A percentile compares a stretch with the other conserved stretches of the same genome.
These are phyloP conservation scores for Caenorhabditis brenneri DNA, from an alignment of 1,140 invertebrate genomes.

Conservation along the genomic window DNA sequence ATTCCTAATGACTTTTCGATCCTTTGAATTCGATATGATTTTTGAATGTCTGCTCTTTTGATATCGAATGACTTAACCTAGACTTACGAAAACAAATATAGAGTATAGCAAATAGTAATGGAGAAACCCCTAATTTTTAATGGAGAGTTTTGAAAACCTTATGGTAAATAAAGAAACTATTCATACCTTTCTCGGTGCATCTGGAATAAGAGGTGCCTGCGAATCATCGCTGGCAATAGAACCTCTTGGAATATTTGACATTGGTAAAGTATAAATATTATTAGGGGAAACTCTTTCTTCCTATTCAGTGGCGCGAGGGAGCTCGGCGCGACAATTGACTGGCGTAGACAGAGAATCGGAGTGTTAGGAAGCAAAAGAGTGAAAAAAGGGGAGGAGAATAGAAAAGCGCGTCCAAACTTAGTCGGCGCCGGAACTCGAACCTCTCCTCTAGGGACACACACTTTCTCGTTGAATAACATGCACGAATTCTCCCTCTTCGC, in stretches of 20 bases:
- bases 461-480: neutral
- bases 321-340: neutral
- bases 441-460: conserved; percentile 27
- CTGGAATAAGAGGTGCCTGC: conserved; percentile 16
- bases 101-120: neutral
- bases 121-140: no score
- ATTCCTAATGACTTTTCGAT: no score
- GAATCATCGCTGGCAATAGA: conserved; percentile 28
- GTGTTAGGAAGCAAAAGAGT: neutral
- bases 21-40: neutral
- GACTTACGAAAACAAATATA: neutral
- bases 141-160: no score
- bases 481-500: conserved; percentile 21
- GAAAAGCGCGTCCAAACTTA: conserved; percentile 26
- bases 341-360: neutral
- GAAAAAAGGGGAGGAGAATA: neutral
- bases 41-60: neutral
- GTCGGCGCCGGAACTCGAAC: conserved; percentile 16
- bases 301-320: neutral
- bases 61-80: neutral
- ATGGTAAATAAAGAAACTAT: neutral
- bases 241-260: neutral
- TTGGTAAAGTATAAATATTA: neutral
- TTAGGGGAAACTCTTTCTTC: neutral
- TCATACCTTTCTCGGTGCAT: conserved; percentile 10